Base-by-base conservation (phyloP, 92 coral and sea anemone genomes). In the Metridium senile region DNA sequence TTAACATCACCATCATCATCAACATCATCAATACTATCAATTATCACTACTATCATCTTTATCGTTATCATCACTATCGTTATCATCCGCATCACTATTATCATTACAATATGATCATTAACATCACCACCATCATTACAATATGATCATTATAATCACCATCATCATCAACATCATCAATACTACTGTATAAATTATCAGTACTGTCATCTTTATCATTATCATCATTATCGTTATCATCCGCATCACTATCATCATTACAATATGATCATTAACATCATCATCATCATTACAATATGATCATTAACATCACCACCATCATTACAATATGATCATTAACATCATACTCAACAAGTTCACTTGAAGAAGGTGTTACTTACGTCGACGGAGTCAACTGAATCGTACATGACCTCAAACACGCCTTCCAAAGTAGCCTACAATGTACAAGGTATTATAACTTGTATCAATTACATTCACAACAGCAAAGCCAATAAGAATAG, bases 371-470 rank as follows among this genome's bases (percentile, higher is more conserved):
- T 6, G 35, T 1, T 62, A 72, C 80, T 53, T 87, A 96, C 99
- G 0, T 25, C 98, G 19, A 46, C 76, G 11, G 93, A 84, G 68
- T 96, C 99, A 62, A 93, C 99, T 13, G 99, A 81, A 68, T 96
- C 96, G 31, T 70, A 72, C 90, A 96, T 96, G 17, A 93, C 90
- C 57, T 96, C 99, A 85, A 96, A 93, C 26, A 93, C 97, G 0
- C 99, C 99, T 84, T 96, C 99, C 54, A 96, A 79, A 4, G 99
- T 95, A 0, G 99, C 99, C 99, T 95, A 31, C 0, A 63, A 16
- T 27, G 28, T 4, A 28, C 23, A 23, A 28, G n/a, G n/a, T n/a
- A n/a, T n/a, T n/a, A n/a, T 7, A 45, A 45, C 53, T 13, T 59
- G 59, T 32, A n/a, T n/a, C n/a, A n/a, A n/a, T n/a, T n/a, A n/a